These are phyloP conservation scores for Podilymbus podiceps DNA, from an alignment of 2,113 vertebrate species.

Conservation along the genomic window DNA sequence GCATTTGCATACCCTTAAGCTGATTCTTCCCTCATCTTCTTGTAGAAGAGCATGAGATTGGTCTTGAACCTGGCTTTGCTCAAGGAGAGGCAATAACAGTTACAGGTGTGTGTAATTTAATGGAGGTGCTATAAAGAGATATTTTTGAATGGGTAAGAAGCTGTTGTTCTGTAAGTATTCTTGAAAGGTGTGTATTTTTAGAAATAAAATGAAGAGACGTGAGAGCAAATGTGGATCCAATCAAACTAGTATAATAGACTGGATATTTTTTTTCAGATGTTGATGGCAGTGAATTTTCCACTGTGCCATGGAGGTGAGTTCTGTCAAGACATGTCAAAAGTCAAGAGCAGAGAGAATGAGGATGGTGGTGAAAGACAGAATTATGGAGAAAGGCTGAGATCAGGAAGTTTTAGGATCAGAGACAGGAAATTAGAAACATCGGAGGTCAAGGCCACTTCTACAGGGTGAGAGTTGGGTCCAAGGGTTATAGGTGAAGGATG, in stretches of 20 bases:
- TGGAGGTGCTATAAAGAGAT: background rate
- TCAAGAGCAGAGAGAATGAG: background rate
- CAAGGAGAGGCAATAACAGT: background rate
- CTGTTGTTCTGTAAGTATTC: background rate
- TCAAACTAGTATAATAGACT: background rate
- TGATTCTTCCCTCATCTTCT: background rate
- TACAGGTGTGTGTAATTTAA: background rate
- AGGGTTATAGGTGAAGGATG: background rate
- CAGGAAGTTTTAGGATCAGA: background rate
- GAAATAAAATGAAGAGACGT: background rate
- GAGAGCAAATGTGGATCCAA: background rate
- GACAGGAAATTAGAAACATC: background rate
- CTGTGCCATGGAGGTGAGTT: background rate
- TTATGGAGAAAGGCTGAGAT: background rate
- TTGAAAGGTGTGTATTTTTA: background rate
- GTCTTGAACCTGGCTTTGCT: background rate
- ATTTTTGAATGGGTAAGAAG: background rate
- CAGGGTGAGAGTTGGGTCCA: background rate
- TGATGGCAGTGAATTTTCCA: background rate
- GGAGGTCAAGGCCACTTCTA: background rate
- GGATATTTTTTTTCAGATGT: background rate
- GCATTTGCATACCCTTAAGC: background rate
- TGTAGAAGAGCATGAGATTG: background rate
- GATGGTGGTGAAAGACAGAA: background rate
- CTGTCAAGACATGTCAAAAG: background rate